Evolutionary conservation across 2,888 invertebrate species (phyloP).

Genomic region (Congeria kusceri): DNA sequence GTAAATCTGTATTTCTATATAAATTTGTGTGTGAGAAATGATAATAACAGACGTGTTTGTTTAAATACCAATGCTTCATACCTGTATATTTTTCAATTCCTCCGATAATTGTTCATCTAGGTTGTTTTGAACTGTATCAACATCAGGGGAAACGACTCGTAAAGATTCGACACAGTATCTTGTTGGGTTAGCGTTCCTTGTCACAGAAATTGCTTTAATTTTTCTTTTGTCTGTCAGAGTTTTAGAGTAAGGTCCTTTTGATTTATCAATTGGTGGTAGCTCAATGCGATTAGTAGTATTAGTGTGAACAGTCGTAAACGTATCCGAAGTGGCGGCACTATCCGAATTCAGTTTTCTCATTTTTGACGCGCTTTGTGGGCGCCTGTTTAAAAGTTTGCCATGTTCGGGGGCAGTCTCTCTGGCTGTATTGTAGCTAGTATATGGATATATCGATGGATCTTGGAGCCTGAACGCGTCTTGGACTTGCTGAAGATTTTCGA

Average conservation of each 20-base stretch:
- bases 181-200: slow-evolving; percentile 19
- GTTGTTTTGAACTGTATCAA: slow-evolving; percentile 40
- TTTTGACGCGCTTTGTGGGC: slow-evolving; percentile 51
- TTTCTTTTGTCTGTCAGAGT: slow-evolving; percentile 13
- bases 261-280: slow-evolving; percentile 27
- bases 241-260: slow-evolving; percentile 27
- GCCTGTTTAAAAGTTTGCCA: background rate
- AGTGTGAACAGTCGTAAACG: background rate
- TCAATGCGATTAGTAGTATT: slow-evolving; percentile 3
- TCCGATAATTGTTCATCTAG: background rate
- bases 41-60: too few relatives aligned
- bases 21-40: too few relatives aligned
- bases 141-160: slow-evolving; percentile 42
- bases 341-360: slow-evolving; percentile 36
- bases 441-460: slow-evolving; percentile 17
- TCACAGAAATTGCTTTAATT: slow-evolving; percentile 27
- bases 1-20: too few relatives aligned
- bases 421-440: background rate
- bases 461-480: slow-evolving; percentile 57
- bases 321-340: background rate
- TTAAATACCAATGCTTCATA: background rate
- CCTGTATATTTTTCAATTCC: background rate
- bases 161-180: background rate
- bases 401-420: slow-evolving; percentile 19
- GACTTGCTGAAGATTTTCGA: slow-evolving; percentile 69